phyloP scores from a whole-genome alignment of 2,888 invertebrate genomes.

The Drosophila multiciliata region DNA sequence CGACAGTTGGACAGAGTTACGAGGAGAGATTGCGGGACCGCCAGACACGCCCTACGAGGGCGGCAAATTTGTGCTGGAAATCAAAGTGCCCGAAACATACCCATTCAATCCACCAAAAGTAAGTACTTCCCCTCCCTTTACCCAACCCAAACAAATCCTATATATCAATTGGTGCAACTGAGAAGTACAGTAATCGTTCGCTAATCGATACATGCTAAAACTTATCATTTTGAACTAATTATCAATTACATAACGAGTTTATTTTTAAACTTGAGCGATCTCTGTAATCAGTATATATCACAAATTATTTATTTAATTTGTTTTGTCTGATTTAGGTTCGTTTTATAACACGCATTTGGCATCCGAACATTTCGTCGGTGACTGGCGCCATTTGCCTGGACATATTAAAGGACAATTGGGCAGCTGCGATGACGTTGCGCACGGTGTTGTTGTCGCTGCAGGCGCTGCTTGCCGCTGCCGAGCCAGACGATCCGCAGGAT shows the following conservation, averaged over 20 bases:
- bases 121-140: constrained; percentile 59
- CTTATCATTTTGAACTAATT: not conserved
- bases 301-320: not conserved
- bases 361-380: constrained; percentile 99
- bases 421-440: constrained; percentile 98
- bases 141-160: not conserved
- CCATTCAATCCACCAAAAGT: constrained; percentile 99
- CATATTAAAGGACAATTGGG: constrained; percentile 99
- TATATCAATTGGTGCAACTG: not conserved
- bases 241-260: not conserved
- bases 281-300: not conserved
- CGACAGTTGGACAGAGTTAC: constrained; percentile 95
- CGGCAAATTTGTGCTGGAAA: constrained; percentile 96
- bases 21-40: constrained; percentile 98
- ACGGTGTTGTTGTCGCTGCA: constrained; percentile 98
- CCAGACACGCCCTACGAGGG: constrained; percentile 99
- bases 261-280: not conserved
- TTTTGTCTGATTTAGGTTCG: constrained; percentile 88
- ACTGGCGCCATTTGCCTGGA: constrained; percentile 99
- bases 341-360: constrained; percentile 99
- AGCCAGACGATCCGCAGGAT: constrained; percentile 97
- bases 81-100: constrained; percentile 99
- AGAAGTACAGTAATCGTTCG: not conserved
- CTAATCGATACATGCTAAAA: not conserved
- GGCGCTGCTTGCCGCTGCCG: constrained; percentile 96